Evolutionary conservation across 2,113 vertebrate genomes (phyloP), one percentile per base, ranked within the genome.

Genomic region (Oenanthe oenanthe): DNA sequence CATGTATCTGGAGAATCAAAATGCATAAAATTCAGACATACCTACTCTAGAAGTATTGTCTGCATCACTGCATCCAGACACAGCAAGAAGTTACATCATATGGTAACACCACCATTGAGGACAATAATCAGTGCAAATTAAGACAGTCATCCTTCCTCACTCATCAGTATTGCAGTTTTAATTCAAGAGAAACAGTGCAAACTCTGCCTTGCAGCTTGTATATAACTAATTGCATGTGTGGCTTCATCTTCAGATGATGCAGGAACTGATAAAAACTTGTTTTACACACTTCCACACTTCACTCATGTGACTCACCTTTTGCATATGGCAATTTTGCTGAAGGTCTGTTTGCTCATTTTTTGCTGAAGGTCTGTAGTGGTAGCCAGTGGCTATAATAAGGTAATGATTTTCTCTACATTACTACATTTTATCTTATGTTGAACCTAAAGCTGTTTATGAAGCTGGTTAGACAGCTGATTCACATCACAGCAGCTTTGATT

Each of bases 401-500:
- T 36, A 71, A 85, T 32, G 6, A 29, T 91, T 91, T 92, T 57
- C 31, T 87, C 57, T 60, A 42, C 10, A 4, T 62, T 66, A n/a
- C 11, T 32, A 40, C 29, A 18, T 82, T 73, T 89, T 68, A 73
- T 72, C 22, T 75, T 43, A 50, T 50, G 11, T 45, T 89, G 67
- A 95, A 85, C 31, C 19, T 81, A 4, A 67, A n/a, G 48, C 21
- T 89, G 57, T 87, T 84, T 78, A 72, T 61, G 73, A 75, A 73
- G 26, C 72, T 65, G 51, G 12, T 72, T 71, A 67, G 79, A 38
- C 40, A 85, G 48, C 60, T 81, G 28, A 42, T 67, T 86, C 48
- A 36, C 38, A 17, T 36, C 2, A 10, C 51, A 88, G 34, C 10
- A 81, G 31, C 43, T 74, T 68, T 89, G 31, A 45, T 17, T 54